Evolutionary conservation across 2,797 vertebrate genomes (phyloP).

Genomic region (Sebastes aleutianus): DNA sequence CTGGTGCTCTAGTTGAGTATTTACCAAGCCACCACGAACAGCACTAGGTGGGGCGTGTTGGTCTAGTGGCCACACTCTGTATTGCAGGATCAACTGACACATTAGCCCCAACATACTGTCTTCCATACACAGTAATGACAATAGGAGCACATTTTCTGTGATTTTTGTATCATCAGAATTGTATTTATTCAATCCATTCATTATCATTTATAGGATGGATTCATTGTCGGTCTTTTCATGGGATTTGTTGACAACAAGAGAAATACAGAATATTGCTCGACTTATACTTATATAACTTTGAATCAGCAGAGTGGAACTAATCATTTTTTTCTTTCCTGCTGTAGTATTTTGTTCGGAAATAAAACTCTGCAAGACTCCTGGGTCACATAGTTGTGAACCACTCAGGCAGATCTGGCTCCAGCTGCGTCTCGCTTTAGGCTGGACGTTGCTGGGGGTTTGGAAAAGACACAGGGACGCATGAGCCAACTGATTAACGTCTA

Average conservation of each 20-base stretch:
- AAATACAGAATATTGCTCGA: rapidly evolving
- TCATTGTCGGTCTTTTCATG: neutral
- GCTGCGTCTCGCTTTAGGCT: neutral
- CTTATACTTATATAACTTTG: too few relatives aligned
- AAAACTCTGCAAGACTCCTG: neutral
- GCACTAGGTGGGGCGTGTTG: neutral
- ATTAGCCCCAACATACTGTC: neutral
- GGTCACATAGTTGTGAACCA: neutral
- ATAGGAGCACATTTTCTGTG: too few relatives aligned
- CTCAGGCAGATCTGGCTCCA: neutral
- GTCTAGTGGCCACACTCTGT: too few relatives aligned
- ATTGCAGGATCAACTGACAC: neutral
- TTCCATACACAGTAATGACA: neutral
- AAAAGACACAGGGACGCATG: slow-evolving; percentile 68
- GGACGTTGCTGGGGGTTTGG: neutral
- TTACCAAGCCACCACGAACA: neutral
- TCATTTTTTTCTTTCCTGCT: neutral
- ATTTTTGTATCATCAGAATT: neutral
- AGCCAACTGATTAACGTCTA: slow-evolving; percentile 31
- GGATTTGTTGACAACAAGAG: neutral
- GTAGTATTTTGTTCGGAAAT: neutral
- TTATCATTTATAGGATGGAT: neutral
- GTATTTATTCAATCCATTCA: neutral
- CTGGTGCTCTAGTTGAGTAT: neutral
- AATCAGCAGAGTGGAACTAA: neutral